Evolutionary conservation across 2,113 vertebrate genomes (phyloP).

Genomic region (Coptodon rendalli): DNA sequence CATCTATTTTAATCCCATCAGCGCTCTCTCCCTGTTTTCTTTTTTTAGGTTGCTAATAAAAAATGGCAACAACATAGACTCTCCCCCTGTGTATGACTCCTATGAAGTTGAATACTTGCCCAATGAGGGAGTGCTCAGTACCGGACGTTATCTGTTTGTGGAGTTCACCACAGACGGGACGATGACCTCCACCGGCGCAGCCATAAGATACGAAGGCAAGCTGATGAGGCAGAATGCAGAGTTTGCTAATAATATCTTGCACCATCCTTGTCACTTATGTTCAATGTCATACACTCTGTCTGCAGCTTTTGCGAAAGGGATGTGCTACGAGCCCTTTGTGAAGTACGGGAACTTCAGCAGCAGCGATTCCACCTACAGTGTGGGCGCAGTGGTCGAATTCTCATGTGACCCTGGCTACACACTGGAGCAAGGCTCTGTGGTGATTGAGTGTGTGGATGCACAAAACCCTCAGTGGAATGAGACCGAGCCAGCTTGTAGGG

Average conservation of each 20-base stretch:
- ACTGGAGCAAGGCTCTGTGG: constrained; percentile 91
- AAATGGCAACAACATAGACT: constrained; percentile 89
- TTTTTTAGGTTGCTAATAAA: constrained; percentile 87
- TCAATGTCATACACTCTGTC: neutral
- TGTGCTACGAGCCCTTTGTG: constrained; percentile 93
- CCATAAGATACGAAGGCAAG: constrained; percentile 90
- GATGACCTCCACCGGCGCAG: constrained; percentile 84
- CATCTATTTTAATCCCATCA: neutral
- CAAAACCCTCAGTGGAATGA: constrained; percentile 95
- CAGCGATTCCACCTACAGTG: constrained; percentile 76
- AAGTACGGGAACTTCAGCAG: constrained; percentile 97
- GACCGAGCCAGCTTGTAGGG: constrained; percentile 92
- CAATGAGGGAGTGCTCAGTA: constrained; percentile 90
- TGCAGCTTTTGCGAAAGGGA: constrained; percentile 86
- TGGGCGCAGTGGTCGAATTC: constrained; percentile 92
- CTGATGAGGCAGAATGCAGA: neutral
- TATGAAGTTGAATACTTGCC: constrained; percentile 96
- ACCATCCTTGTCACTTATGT: neutral
- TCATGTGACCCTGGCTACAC: constrained; percentile 92
- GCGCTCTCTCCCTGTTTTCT: neutral
- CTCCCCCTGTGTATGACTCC: constrained; percentile 88
- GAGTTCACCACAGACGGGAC: constrained; percentile 92
- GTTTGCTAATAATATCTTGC: neutral
- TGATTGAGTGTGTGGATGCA: constrained; percentile 88
- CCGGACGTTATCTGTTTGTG: constrained; percentile 81